Evolutionary conservation across 2,113 vertebrate genomes (phyloP).

Genomic region (Spea multiplicata): DNA sequence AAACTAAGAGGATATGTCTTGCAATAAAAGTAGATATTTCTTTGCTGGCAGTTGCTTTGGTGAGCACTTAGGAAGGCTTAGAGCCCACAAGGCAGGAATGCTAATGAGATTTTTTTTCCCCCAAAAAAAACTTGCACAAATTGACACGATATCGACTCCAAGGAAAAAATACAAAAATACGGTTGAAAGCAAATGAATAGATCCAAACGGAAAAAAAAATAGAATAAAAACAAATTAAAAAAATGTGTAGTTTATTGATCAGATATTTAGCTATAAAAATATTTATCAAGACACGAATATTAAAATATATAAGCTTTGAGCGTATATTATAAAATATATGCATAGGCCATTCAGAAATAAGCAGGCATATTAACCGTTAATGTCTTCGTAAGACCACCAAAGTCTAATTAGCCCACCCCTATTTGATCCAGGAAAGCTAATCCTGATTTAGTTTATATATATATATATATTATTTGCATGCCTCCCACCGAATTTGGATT

Average conservation of each 20-base stretch:
- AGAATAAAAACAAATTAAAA: too few species aligned
- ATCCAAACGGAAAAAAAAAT: too few species aligned
- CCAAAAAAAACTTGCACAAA: background rate
- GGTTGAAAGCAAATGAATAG: too few species aligned
- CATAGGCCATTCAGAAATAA: background rate
- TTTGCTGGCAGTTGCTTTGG: constrained; percentile 26
- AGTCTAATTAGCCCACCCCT: constrained; percentile 1
- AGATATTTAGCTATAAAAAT: too few species aligned
- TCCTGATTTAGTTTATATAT: constrained; percentile 40
- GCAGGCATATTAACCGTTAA: too few species aligned
- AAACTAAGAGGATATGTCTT: constrained; percentile 29
- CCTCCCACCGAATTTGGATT: constrained; percentile 45
- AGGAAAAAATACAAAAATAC: background rate
- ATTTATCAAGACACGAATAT: too few species aligned
- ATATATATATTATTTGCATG: constrained; percentile 41
- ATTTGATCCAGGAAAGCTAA: constrained; percentile 1
- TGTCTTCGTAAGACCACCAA: constrained; percentile 14
- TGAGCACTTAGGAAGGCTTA: constrained; percentile 28
- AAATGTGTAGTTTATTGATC: too few species aligned
- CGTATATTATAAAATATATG: too few species aligned
- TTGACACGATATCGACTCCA: background rate
- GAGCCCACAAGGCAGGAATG: constrained; percentile 33
- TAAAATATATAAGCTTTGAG: too few species aligned
- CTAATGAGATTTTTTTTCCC: constrained; percentile 18
- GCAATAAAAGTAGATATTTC: constrained; percentile 44